Evolutionary conservation across 2,113 vertebrate genomes (phyloP), one percentile per base, ranked within the genome.

Genomic region (Ondatra zibethicus): DNA sequence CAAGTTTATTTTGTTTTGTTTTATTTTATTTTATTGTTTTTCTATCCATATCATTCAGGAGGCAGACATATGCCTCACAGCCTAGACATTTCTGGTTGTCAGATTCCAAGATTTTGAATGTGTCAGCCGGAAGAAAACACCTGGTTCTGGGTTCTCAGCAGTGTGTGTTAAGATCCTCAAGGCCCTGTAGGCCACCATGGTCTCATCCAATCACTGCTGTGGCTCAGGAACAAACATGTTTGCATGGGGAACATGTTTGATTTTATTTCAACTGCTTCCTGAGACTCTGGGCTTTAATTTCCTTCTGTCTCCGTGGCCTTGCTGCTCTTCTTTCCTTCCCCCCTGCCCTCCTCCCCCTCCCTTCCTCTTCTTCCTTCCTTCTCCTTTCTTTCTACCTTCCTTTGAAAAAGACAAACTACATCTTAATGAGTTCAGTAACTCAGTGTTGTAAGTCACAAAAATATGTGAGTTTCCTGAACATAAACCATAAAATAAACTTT

Each of bases 211-310:
- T 95, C n/a, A 42, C 91, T 1, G 23, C 25, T 42, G n/a, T 25
- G 66, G 45, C 14, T 93, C 16, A 95, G 7, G 72, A 91, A 97
- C 96, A 0, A 91, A 97, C 96, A 0, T 8, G 4, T 47, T 92
- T 89, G n/a, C 17, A 1, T 58, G 55, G 55, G 55, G 55, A 91
- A 97, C 96, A 0, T 8, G 5, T 55, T 92, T 86, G n/a, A 42
- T 72, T 95, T 80, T 73, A n/a, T 82, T 92, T 14, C 5, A 33
- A 61, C 1, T 86, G 6, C 55, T 88, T 96, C 39, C 63, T 65
- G 55, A 90, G 25, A 9, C 19, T 87, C 27, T 72, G 52, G 9
- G 10, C 0, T 94, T 91, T 86, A n/a, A 61, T 78, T 94, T 94
- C 16, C 12, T 29, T 31, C 77, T 5, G 70, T 39, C n/a, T 9